Percentiles rank a stretch among this genome's conserved stretches.
phyloP scores from a whole-genome alignment of 2,888 invertebrate genomes.

The Sesia bembeciformis region DNA sequence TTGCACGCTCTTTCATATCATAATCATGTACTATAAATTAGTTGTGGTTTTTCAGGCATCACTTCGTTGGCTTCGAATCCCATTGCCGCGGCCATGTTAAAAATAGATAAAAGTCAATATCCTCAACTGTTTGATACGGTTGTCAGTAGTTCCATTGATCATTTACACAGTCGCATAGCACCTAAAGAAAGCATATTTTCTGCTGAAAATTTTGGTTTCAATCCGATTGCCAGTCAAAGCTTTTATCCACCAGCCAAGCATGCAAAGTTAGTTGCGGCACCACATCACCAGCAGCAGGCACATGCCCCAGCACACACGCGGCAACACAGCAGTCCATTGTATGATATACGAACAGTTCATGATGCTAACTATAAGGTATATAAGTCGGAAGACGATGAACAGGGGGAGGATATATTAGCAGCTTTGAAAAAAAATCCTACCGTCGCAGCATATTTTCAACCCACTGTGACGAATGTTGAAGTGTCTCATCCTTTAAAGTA shows the following conservation, averaged over 20 bases:
- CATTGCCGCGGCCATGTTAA: constrained; percentile 52
- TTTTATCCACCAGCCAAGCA: constrained; percentile 43
- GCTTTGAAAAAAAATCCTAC: constrained; percentile 60
- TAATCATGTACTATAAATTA: not conserved
- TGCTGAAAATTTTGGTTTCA: constrained; percentile 60
- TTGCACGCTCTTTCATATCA: not conserved
- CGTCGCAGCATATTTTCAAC: constrained; percentile 61
- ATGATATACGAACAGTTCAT: constrained; percentile 61
- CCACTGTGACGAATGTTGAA: constrained; percentile 56
- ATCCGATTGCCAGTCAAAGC: constrained; percentile 63
- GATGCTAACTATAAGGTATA: constrained; percentile 65
- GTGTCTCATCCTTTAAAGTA: constrained; percentile 57
- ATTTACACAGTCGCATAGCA: constrained; percentile 49
- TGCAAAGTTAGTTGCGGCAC: constrained; percentile 43
- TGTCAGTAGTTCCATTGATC: constrained; percentile 67
- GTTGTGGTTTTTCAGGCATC: constrained; percentile 49
- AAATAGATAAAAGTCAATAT: constrained; percentile 62
- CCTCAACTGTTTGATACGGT: constrained; percentile 59
- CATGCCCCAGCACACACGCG: constrained; percentile 23
- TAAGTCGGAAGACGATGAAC: constrained; percentile 55
- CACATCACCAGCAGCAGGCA: constrained; percentile 18
- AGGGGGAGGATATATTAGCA: constrained; percentile 55
- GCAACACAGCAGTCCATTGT: constrained; percentile 47
- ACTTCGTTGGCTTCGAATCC: constrained; percentile 61
- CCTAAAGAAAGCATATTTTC: constrained; percentile 56